Evolutionary conservation across 1,140 invertebrate genomes (phyloP).

Genomic region (Caenorhabditis latens): DNA sequence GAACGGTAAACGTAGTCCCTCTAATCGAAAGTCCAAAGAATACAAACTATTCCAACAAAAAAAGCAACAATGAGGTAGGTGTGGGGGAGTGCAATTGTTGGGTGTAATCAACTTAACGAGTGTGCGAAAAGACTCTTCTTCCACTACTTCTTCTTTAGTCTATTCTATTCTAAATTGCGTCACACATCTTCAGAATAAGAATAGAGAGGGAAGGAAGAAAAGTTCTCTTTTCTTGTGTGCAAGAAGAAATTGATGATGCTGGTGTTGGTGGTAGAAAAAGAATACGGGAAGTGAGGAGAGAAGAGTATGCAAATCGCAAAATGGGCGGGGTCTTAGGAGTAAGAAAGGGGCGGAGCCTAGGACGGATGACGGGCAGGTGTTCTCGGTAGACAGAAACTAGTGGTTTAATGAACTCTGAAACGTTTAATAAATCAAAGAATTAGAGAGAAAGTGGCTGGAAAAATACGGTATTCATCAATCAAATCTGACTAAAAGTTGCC

Average conservation of each 20-base stretch:
- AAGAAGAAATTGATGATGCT: slow-evolving; percentile 2
- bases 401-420: not conserved
- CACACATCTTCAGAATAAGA: slow-evolving; percentile 52
- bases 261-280: not conserved
- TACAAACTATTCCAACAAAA: not conserved
- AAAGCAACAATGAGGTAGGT: not conserved
- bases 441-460: not conserved
- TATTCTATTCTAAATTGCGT: not conserved
- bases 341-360: not conserved
- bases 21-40: not conserved
- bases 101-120: slow-evolving; percentile 50
- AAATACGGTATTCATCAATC: not conserved
- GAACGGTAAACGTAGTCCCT: no score
- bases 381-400: not conserved
- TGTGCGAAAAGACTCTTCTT: not conserved
- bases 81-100: not conserved
- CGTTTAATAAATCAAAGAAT: not conserved
- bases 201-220: not conserved
- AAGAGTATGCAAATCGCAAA: slow-evolving; percentile 34
- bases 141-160: not conserved
- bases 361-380: slow-evolving; percentile 6
- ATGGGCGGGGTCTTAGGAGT: not conserved
- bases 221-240: not conserved
- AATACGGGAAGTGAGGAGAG: not conserved
- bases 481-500: not conserved